phyloP scores from a whole-genome alignment of 2,888 invertebrate genomes.

The Xanthorhoe designata region DNA sequence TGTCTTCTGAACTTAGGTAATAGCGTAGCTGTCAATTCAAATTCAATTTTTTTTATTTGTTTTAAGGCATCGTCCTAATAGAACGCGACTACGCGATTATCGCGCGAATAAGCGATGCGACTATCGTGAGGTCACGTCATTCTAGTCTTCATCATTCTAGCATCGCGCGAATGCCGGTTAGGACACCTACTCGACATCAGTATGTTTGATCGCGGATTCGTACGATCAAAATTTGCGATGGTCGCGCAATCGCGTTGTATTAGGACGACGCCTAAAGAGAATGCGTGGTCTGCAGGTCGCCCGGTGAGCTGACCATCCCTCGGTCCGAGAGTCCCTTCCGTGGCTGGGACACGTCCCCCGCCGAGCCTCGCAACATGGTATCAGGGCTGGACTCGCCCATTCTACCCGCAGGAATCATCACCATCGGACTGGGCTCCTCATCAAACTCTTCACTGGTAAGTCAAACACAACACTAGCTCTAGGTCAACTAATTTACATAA shows the following conservation, averaged over 20 bases:
- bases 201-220: too few relatives aligned
- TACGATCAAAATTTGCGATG: too few relatives aligned
- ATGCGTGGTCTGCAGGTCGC: slow-evolving; percentile 5
- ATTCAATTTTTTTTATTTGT: too few relatives aligned
- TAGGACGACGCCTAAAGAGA: background rate
- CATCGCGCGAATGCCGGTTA: too few relatives aligned
- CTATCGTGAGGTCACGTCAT: too few relatives aligned
- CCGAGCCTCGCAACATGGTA: background rate
- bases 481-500: slow-evolving; percentile 1
- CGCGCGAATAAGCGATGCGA: too few relatives aligned
- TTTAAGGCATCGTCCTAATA: too few relatives aligned
- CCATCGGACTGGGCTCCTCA: background rate
- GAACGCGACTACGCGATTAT: too few relatives aligned
- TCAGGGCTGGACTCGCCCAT: slow-evolving; percentile 6
- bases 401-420: slow-evolving; percentile 13
- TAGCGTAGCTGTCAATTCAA: too few relatives aligned
- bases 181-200: too few relatives aligned
- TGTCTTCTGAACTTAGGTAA: background rate
- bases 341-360: slow-evolving; percentile 2
- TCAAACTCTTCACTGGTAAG: slow-evolving; percentile 22
- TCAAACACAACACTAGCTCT: slow-evolving; percentile 6
- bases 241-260: too few relatives aligned
- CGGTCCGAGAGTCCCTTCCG: slow-evolving; percentile 6
- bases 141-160: too few relatives aligned
- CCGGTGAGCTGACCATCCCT: background rate